phyloP scores from a whole-genome alignment of 1,140 invertebrate species.

The Calliphora vicina region DNA sequence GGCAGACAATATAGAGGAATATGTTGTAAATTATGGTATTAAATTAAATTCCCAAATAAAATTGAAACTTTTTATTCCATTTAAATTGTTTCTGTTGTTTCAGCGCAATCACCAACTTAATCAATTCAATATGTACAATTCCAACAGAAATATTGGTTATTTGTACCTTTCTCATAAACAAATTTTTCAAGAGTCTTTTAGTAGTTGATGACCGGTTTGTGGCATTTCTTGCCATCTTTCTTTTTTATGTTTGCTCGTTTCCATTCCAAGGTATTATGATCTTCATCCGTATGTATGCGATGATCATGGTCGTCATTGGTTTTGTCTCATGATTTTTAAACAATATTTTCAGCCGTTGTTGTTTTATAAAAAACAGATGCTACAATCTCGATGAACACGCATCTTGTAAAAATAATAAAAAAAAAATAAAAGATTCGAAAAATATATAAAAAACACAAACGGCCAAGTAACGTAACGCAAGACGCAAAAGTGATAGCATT shows the following conservation, averaged over 20 bases:
- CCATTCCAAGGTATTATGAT: not conserved
- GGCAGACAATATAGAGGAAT: no score
- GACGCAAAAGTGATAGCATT: constrained; percentile 1
- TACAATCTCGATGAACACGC: not conserved
- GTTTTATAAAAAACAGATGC: not conserved
- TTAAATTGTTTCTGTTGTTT: not conserved
- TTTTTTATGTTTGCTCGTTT: not conserved
- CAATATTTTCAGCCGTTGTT: not conserved
- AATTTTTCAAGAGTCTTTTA: no score
- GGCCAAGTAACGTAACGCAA: not conserved
- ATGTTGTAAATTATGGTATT: not conserved
- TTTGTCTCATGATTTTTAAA: constrained; percentile 1
- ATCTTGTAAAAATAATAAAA: not conserved
- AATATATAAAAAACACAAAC: not conserved
- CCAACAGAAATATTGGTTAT: not conserved
- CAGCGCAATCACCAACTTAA: not conserved
- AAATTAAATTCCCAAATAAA: not conserved
- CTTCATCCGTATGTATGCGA: not conserved
- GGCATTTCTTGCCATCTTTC: no score
- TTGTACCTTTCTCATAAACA: no score
- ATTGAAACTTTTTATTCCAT: not conserved
- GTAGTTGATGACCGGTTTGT: not conserved
- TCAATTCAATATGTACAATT: not conserved
- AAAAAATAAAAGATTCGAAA: not conserved
- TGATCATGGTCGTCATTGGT: not conserved